These are phyloP conservation scores for Pterocles burchelli DNA, from an alignment of 2,113 vertebrate species.

Conservation along the genomic window DNA sequence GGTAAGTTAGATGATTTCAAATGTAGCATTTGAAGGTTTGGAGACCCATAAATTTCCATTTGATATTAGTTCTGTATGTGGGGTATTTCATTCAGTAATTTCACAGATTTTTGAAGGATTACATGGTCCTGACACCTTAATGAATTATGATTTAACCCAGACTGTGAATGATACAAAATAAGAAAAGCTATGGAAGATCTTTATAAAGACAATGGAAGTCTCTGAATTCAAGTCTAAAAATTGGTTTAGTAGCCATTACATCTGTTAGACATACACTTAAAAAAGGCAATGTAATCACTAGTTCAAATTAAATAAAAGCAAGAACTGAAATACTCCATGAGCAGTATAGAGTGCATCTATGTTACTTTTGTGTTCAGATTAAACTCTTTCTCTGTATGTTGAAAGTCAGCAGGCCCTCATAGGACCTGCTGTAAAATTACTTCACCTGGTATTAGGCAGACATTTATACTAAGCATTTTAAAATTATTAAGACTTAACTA, in stretches of 20 bases:
- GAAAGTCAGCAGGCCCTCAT: background rate
- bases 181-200: background rate
- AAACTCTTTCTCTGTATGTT: background rate
- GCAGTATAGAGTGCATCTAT: background rate
- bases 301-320: background rate
- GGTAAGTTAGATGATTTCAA: background rate
- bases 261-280: background rate
- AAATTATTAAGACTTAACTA: background rate
- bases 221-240: background rate
- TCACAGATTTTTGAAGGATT: background rate
- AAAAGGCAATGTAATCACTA: background rate
- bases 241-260: background rate
- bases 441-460: background rate
- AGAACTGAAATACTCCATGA: background rate
- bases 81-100: background rate
- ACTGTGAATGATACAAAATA: background rate
- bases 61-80: background rate
- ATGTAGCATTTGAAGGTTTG: background rate
- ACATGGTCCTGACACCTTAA: background rate
- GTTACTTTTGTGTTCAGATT: background rate
- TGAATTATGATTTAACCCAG: background rate
- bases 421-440: background rate
- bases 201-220: background rate
- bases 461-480: background rate
- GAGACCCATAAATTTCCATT: background rate